Percentiles rank a stretch among this genome's conserved stretches.
Evolutionary conservation across 2,888 invertebrate species (phyloP).

Genomic region (Acronicta psi): DNA sequence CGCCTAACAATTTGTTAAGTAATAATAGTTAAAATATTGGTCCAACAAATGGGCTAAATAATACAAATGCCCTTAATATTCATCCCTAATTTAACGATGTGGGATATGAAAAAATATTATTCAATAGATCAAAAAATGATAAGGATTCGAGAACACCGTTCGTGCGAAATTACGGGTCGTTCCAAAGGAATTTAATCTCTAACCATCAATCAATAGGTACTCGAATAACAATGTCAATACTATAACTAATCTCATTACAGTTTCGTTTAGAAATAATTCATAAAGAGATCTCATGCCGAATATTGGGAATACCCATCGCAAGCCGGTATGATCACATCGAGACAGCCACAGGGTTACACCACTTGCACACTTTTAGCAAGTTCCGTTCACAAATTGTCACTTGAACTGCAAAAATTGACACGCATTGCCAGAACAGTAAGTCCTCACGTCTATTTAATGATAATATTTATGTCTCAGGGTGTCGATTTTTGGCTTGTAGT

Average conservation of each 20-base stretch:
- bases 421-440: conserved; percentile 69
- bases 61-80: conserved; percentile 89
- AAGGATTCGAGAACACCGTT: conserved; percentile 86
- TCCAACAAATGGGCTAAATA: conserved; percentile 90
- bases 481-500: conserved; percentile 79
- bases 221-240: conserved; percentile 89
- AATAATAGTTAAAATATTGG: conserved; percentile 89
- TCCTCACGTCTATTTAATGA: conserved; percentile 63
- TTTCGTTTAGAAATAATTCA: conserved; percentile 85
- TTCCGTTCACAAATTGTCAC: conserved; percentile 72
- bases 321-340: conserved; percentile 83
- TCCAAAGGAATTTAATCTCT: conserved; percentile 85
- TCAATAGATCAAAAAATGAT: conserved; percentile 89
- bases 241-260: conserved; percentile 89
- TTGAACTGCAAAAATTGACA: conserved; percentile 83
- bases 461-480: conserved; percentile 69
- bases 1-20: conserved; percentile 89
- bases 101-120: conserved; percentile 89
- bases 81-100: conserved; percentile 89
- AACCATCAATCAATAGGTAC: conserved; percentile 84
- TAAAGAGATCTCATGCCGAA: conserved; percentile 83
- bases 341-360: conserved; percentile 78
- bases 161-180: conserved; percentile 76
- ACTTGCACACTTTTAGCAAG: conserved; percentile 79
- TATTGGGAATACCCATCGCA: conserved; percentile 75